Conservation (phyloP, 2,888 invertebrate species). For the Microplitis manilae region DNA sequence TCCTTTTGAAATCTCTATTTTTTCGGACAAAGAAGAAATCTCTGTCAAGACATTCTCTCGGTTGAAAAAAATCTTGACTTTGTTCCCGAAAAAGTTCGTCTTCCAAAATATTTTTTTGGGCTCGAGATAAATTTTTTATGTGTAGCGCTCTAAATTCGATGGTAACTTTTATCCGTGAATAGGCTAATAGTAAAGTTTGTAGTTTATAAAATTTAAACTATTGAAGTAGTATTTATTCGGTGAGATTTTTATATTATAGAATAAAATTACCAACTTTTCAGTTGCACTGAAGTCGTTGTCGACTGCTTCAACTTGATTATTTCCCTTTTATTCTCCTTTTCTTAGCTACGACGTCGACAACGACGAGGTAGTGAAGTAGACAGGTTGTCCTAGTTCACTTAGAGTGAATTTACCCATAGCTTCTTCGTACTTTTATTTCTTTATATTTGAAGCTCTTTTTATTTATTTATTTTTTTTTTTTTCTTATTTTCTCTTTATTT, state of each 20-base stretch:
- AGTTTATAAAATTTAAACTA: neutral
- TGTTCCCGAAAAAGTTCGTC: no score
- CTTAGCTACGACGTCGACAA: neutral
- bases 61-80: no score
- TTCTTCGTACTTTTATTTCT: neutral
- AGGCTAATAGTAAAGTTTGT: neutral
- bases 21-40: no score
- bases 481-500: neutral
- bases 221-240: neutral
- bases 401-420: conserved; percentile 6
- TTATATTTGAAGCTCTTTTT: neutral
- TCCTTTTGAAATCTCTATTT: no score
- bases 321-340: conserved; percentile 4
- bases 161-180: no score
- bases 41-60: no score
- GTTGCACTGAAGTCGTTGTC: neutral
- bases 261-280: neutral
- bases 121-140: no score
- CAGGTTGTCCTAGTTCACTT: conserved; percentile 8
- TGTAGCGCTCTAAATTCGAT: no score
- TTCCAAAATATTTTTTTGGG: no score
- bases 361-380: neutral
- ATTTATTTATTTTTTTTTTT: neutral
- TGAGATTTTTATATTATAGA: neutral
- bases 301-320: conserved; percentile 5